Evolutionary conservation across 2,888 invertebrate genomes (phyloP), one percentile per base, ranked within the genome.

Genomic region (Panopea generosa): DNA sequence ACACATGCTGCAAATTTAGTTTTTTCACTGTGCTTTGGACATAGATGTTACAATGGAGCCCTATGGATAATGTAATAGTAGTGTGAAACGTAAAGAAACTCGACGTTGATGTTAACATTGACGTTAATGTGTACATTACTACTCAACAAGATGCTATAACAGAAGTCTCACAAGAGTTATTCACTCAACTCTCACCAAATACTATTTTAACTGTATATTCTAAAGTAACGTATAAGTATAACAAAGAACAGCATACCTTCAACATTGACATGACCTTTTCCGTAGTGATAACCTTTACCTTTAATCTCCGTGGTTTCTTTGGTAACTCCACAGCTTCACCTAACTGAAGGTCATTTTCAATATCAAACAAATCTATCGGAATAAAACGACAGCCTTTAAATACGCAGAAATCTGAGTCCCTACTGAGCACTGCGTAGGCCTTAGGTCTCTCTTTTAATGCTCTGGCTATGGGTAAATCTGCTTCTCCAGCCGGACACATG

Each of bases 401-500:
- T 40, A 91, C 84, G 71, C 88, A 88, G 68, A 92, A 92, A 73
- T 92, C 92, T 11, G 91, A 87, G 66, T 92, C 92, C 77, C 91
- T 91, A 60, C 89, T 89, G 18, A 91, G 45, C 22, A 92, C 79
- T 24, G 89, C 89, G 72, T 72, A 90, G 2, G 91, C 92, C 50
- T 87, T 86, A 9, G 82, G 83, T 40, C 91, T 69, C 4, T 84
- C 82, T 7, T 59, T 50, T 29, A 91, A 70, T 52, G 85, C 87
- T 68, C 85, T 81, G 2, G 90, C 90, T 4, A 92, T 69, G 3
- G 86, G 57, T 57, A 73, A 72, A 70, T 92, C 91, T 2, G 91
- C 91, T 62, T 92, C 92, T 2, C 90, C 91, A 45, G 84, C 71
- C 0, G 80, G 59, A 50, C 73, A 68, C 55, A 86, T 86, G 20